phyloP scores from a whole-genome alignment of 2,113 vertebrate species.

The Pelobates fuscus region DNA sequence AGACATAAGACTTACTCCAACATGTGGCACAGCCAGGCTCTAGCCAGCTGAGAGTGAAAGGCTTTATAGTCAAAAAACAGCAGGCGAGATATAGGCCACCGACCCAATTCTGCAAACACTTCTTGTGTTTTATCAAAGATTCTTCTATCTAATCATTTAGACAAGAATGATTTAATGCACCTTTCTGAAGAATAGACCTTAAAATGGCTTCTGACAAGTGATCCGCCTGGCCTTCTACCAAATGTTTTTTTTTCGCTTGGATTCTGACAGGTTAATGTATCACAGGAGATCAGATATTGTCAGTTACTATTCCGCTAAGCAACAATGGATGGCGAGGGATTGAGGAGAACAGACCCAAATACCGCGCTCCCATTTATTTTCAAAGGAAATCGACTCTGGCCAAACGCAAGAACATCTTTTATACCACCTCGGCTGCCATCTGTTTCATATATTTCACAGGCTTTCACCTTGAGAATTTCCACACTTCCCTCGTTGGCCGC shows the following conservation, averaged over 20 bases:
- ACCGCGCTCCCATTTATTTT: background rate
- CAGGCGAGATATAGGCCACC: too few relatives aligned
- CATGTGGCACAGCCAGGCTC: too few relatives aligned
- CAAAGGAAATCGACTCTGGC: background rate
- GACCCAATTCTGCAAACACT: background rate
- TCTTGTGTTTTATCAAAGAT: slow-evolving; percentile 11
- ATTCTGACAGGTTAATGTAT: slow-evolving; percentile 42
- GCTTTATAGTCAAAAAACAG: too few relatives aligned
- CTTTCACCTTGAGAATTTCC: background rate
- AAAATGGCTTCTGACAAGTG: slow-evolving; percentile 37
- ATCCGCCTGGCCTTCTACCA: background rate
- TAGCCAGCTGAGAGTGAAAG: too few relatives aligned
- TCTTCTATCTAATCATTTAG: slow-evolving; percentile 37
- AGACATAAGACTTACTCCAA: too few relatives aligned
- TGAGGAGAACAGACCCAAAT: background rate
- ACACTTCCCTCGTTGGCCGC: background rate
- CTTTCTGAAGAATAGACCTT: slow-evolving; percentile 32
- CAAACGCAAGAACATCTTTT: background rate
- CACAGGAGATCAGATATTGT: slow-evolving; percentile 19
- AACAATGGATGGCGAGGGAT: background rate
- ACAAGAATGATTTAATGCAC: slow-evolving; percentile 30
- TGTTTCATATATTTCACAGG: background rate
- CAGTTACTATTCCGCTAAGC: background rate
- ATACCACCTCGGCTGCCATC: background rate
- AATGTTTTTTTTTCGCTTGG: background rate